Evolutionary conservation across 2,113 vertebrate genomes (phyloP).

Genomic region (Picathartes gymnocephalus): DNA sequence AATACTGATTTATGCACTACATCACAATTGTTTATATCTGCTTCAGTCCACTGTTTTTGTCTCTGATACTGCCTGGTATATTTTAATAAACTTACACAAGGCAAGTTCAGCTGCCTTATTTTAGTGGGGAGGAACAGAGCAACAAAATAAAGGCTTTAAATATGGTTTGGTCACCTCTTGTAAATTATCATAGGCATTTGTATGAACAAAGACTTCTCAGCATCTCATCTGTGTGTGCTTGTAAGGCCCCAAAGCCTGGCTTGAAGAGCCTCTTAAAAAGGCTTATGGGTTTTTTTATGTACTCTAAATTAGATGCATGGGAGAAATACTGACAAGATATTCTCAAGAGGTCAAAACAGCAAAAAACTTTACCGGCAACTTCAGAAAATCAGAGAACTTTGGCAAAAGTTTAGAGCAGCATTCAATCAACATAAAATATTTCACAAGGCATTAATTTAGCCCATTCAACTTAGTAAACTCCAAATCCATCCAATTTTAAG

Average conservation of each 20-base stretch:
- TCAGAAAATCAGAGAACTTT: background rate
- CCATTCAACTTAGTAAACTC: background rate
- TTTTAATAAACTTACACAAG: background rate
- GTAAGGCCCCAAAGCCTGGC: background rate
- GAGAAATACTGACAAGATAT: background rate
- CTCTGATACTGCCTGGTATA: background rate
- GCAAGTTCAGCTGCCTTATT: background rate
- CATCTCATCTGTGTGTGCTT: background rate
- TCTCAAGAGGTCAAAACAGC: background rate
- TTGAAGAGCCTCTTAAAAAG: background rate
- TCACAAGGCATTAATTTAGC: background rate
- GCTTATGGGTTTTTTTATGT: background rate
- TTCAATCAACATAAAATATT: background rate
- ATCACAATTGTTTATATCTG: background rate
- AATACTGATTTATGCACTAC: background rate
- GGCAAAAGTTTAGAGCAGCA: background rate
- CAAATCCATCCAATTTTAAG: background rate
- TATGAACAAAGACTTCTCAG: background rate
- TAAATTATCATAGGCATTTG: background rate
- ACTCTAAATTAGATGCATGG: background rate
- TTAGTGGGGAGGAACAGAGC: background rate
- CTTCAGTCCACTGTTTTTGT: background rate
- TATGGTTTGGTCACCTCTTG: background rate
- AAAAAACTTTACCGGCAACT: background rate
- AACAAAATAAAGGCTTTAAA: background rate